These are phyloP conservation scores for Cybosia mesomella DNA, from an alignment of 2,888 invertebrate genomes.

Conservation along the genomic window DNA sequence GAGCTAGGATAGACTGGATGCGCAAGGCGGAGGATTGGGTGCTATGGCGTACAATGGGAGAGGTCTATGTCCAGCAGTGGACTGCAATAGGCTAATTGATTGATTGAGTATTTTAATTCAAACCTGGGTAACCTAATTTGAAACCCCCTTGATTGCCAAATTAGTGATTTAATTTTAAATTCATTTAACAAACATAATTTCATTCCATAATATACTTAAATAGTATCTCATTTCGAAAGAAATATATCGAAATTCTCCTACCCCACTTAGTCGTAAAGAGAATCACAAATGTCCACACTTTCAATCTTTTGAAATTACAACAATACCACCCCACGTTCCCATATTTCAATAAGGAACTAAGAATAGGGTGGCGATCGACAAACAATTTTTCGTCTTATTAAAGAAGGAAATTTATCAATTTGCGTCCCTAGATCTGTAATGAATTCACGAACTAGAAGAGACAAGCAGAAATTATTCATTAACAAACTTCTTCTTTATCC, in stretches of 20 bases:
- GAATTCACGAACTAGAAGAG: slow-evolving; percentile 14
- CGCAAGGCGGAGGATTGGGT: no score
- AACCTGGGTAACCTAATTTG: no score
- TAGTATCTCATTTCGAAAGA: slow-evolving; percentile 40
- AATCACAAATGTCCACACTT: slow-evolving; percentile 34
- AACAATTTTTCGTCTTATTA: slow-evolving; percentile 74
- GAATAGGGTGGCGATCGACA: slow-evolving; percentile 48
- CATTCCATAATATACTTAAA: background rate
- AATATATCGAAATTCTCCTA: slow-evolving; percentile 30
- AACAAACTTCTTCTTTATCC: no score
- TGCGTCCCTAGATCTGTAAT: slow-evolving; percentile 44
- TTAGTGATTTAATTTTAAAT: no score
- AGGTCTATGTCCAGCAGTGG: no score
- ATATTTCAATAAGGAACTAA: slow-evolving; percentile 63
- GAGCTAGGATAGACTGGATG: no score
- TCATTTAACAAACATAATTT: no score
- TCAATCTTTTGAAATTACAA: slow-evolving; percentile 57
- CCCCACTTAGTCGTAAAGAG: slow-evolving; percentile 35
- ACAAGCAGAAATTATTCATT: background rate
- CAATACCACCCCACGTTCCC: slow-evolving; percentile 50
- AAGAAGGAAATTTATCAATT: slow-evolving; percentile 63
- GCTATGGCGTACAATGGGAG: no score
- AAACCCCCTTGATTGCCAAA: no score
- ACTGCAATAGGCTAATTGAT: no score
- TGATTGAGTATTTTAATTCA: no score